Base-by-base conservation (phyloP, 2,888 invertebrate species). In the Scaptomyza tumidula region DNA sequence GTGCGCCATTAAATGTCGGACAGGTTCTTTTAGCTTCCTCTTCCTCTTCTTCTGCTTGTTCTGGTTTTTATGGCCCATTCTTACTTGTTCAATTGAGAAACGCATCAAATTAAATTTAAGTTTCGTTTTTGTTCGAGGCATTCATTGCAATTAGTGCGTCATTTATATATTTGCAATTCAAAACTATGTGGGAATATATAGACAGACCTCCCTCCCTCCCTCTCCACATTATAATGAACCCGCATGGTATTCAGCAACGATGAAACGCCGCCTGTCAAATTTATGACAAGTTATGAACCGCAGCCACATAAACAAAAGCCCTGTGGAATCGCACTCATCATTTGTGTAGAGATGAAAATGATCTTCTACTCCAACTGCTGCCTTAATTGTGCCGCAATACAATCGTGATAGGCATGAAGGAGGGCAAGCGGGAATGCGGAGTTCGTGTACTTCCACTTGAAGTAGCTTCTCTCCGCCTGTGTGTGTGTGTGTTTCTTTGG, bases 241-340 rank as follows among this genome's bases (percentile, higher is more conserved):
- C 83, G 86, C 83, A 83, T 83, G 37, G 45, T 13, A 31, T 44
- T 43, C 27, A 37, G 13, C 46, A 16, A 39, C 60, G 50, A 35
- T 64, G 41, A 45, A 19, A 19, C 62, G 41, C 45, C n/a, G 61
- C 61, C 88, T 89, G 89, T 86, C 86, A 89, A 75, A 82, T 73
- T 86, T 86, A 89, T 86, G 86, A 86, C 88, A 86, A 86, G 88
- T 89, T 86, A 86, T 86, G 87, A 86, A 80, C 66, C 70, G 64
- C 71, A 72, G 66, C 74, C 58, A 76, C 83, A 83, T 78, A 83
- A 83, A 84, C 80, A 86, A 82, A 82, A 86, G 56, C 76, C 33
- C 58, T 77, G 58, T 77, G 58, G 58, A 68, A 68, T 63, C 72
- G 41, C 55, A 60, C 71, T 65, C 75, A 61, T 71, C 67, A 67